Percentiles rank a stretch among this genome's conserved stretches.
Evolutionary conservation across 2,888 invertebrate species (phyloP).

Genomic region (Orchesella flavescens): DNA sequence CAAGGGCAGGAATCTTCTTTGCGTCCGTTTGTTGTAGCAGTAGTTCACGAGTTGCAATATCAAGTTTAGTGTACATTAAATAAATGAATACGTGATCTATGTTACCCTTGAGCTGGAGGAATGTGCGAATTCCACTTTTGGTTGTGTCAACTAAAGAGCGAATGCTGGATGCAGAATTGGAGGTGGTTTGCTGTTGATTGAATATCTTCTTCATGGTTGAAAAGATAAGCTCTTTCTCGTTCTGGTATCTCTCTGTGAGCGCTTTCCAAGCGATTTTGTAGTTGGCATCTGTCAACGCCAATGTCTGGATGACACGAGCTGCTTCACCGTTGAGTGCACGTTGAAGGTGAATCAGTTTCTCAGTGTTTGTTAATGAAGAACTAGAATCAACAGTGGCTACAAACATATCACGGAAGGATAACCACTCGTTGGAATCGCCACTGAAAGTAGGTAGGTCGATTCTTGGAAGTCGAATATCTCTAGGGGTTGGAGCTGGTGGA

Average conservation of each 20-base stretch:
- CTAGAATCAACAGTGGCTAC: slow-evolving; percentile 35
- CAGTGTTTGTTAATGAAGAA: slow-evolving; percentile 9
- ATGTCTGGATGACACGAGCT: slow-evolving; percentile 26
- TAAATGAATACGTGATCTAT: slow-evolving; percentile 3
- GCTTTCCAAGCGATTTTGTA: slow-evolving; percentile 57
- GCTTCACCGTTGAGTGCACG: slow-evolving; percentile 47
- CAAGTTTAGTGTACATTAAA: slow-evolving; percentile 37
- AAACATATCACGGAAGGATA: slow-evolving; percentile 52
- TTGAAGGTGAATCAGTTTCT: slow-evolving; percentile 58
- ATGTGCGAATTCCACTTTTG: slow-evolving; percentile 36
- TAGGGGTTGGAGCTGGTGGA: too few relatives aligned
- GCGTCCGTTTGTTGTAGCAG: slow-evolving; percentile 26
- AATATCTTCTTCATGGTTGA: slow-evolving; percentile 29
- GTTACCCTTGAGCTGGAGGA: background rate
- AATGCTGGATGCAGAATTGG: slow-evolving; percentile 6
- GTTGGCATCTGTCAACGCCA: slow-evolving; percentile 48
- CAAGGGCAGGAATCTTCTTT: background rate
- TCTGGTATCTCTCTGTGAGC: slow-evolving; percentile 45
- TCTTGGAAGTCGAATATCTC: too few relatives aligned
- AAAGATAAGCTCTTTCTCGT: slow-evolving; percentile 50
- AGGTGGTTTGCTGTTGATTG: slow-evolving; percentile 1
- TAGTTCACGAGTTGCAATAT: slow-evolving; percentile 16
- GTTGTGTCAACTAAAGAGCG: slow-evolving; percentile 47
- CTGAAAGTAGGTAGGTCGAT: background rate
- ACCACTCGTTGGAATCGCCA: slow-evolving; percentile 30